A percentile compares a stretch with the other conserved stretches of the same genome.
Evolutionary conservation across 2,797 vertebrate species (phyloP).

Genomic region (Urocyon cinereoargenteus): DNA sequence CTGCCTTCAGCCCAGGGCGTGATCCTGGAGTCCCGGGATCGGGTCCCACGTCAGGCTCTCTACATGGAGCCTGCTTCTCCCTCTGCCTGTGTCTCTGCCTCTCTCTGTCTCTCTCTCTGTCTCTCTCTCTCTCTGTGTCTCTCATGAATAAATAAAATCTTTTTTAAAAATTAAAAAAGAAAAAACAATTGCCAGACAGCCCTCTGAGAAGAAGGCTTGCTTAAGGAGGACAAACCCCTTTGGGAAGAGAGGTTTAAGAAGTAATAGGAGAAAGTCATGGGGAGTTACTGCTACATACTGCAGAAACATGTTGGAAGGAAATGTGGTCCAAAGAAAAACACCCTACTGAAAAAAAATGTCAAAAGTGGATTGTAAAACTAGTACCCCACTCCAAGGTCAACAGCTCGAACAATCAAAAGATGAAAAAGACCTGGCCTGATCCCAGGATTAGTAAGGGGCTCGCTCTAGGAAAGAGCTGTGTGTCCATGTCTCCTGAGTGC

Average conservation of each 20-base stretch:
- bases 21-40: no score
- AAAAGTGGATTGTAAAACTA: not conserved
- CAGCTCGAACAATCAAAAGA: not conserved
- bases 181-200: not conserved
- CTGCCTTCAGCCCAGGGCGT: no score
- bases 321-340: not conserved
- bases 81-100: no score
- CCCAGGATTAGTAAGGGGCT: not conserved
- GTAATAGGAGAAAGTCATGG: not conserved
- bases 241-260: not conserved
- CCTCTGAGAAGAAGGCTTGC: not conserved
- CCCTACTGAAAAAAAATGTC: not conserved
- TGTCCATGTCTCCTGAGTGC: not conserved
- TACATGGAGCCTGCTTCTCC: no score
- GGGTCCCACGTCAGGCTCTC: no score
- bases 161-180: no score
- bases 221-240: not conserved
- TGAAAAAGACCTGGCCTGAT: not conserved
- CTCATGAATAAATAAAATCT: no score
- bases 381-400: not conserved
- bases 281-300: not conserved
- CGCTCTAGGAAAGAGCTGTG: not conserved
- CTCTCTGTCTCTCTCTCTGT: no score
- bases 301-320: not conserved
- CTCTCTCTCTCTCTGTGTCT: no score